Evolutionary conservation across 2,113 vertebrate species (phyloP).

Genomic region (Suricata suricatta): DNA sequence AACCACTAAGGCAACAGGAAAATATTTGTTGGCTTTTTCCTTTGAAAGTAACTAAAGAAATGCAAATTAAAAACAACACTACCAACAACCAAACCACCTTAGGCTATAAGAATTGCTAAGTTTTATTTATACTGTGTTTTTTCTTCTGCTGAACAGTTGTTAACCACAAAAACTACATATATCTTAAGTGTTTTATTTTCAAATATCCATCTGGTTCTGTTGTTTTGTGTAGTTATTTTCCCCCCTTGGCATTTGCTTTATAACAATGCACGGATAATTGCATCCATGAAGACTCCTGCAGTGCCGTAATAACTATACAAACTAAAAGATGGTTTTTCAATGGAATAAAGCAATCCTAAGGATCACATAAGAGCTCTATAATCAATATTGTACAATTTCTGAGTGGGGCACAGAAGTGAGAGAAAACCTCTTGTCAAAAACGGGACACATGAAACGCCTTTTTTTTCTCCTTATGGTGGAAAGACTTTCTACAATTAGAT

Average conservation of each 20-base stretch:
- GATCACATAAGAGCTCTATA: slow-evolving; percentile 42
- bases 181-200: slow-evolving; percentile 70
- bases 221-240: slow-evolving; percentile 49
- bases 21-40: slow-evolving; percentile 66
- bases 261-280: slow-evolving; percentile 74
- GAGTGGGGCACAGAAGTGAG: slow-evolving; percentile 48
- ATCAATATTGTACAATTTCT: slow-evolving; percentile 59
- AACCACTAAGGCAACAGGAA: slow-evolving; percentile 65
- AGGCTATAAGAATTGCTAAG: slow-evolving; percentile 24
- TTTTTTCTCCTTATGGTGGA: slow-evolving; percentile 37
- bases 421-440: slow-evolving; percentile 55
- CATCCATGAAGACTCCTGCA: slow-evolving; percentile 53
- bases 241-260: not conserved
- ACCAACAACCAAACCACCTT: slow-evolving; percentile 45
- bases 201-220: slow-evolving; percentile 66
- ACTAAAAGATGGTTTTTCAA: slow-evolving; percentile 59
- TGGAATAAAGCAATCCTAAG: slow-evolving; percentile 51
- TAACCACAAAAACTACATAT: slow-evolving; percentile 60
- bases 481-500: slow-evolving; percentile 2
- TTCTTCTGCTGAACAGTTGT: slow-evolving; percentile 47
- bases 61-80: slow-evolving; percentile 64
- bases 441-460: not conserved
- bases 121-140: slow-evolving; percentile 1
- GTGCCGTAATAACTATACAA: slow-evolving; percentile 57
- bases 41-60: slow-evolving; percentile 71